Conservation (phyloP, 23 tunicate species). For the Trididemnum nubilum region DNA sequence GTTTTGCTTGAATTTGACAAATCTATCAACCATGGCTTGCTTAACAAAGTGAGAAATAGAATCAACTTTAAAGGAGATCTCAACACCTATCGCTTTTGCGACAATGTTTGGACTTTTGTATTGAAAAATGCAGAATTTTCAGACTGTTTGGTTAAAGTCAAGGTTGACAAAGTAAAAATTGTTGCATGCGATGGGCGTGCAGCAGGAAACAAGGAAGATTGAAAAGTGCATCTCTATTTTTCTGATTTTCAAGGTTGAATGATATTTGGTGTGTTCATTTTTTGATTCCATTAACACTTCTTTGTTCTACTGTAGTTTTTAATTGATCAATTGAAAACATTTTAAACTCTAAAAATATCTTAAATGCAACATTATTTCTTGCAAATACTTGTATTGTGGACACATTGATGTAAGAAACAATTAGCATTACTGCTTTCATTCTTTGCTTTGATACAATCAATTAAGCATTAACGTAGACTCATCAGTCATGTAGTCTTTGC, state of each 20-base stretch:
- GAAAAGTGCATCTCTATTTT: background rate
- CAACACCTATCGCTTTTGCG: slow-evolving; percentile 93
- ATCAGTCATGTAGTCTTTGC: no score
- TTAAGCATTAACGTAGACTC: no score
- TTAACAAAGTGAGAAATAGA: slow-evolving; percentile 71
- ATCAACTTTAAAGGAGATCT: slow-evolving; percentile 75
- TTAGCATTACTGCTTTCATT: no score
- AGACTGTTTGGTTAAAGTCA: slow-evolving; percentile 43
- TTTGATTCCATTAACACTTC: background rate
- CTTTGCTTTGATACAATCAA: no score
- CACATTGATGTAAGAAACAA: no score
- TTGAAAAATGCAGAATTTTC: slow-evolving; percentile 84
- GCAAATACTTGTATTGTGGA: no score
- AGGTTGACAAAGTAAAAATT: slow-evolving; percentile 87
- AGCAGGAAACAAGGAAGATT: slow-evolving; percentile 52
- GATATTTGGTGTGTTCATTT: background rate
- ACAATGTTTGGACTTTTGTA: slow-evolving; percentile 99
- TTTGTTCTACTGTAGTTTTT: background rate
- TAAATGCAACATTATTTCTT: no score
- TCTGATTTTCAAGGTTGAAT: background rate
- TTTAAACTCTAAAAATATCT: no score
- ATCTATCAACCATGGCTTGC: slow-evolving; percentile 88
- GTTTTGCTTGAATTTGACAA: slow-evolving; percentile 94
- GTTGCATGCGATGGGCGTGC: slow-evolving; percentile 91
- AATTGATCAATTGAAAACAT: no score